Evolutionary conservation across 1,140 invertebrate genomes (phyloP).

Genomic region (Stegodyphus mimosarum): DNA sequence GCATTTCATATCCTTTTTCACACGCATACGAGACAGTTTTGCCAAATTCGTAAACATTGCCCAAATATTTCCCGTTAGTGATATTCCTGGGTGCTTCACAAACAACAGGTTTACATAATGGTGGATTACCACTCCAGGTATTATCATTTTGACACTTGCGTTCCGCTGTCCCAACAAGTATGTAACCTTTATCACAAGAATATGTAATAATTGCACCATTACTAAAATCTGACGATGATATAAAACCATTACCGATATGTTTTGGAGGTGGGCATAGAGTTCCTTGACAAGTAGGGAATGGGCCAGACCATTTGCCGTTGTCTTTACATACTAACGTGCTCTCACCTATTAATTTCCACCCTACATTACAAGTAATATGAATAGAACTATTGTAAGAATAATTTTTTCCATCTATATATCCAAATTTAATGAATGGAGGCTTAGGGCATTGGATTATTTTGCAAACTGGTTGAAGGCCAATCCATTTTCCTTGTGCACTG

Average conservation of each 20-base stretch:
- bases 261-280: conserved; percentile 49
- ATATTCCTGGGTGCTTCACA: conserved; percentile 62
- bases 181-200: conserved; percentile 48
- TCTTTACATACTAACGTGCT: conserved; percentile 75
- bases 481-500: conserved; percentile 87
- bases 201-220: conserved; percentile 55
- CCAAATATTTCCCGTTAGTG: conserved; percentile 25
- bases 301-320: conserved; percentile 85
- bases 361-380: conserved; percentile 87
- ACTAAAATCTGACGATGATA: conserved; percentile 39
- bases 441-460: conserved; percentile 44
- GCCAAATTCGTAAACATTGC: conserved; percentile 49
- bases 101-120: conserved; percentile 64
- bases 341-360: conserved; percentile 81
- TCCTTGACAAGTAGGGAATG: conserved; percentile 76
- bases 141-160: conserved; percentile 58
- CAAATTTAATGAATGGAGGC: conserved; percentile 67
- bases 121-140: conserved; percentile 66
- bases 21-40: conserved; percentile 67
- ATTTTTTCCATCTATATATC: conserved; percentile 86
- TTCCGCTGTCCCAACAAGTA: conserved; percentile 28
- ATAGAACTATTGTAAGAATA: conserved; percentile 87
- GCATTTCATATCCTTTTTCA: conserved; percentile 67
- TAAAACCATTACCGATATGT: conserved; percentile 37
- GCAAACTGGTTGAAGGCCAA: conserved; percentile 74